Conservation (phyloP, 2,113 vertebrate species). For the Etheostoma spectabile region DNA sequence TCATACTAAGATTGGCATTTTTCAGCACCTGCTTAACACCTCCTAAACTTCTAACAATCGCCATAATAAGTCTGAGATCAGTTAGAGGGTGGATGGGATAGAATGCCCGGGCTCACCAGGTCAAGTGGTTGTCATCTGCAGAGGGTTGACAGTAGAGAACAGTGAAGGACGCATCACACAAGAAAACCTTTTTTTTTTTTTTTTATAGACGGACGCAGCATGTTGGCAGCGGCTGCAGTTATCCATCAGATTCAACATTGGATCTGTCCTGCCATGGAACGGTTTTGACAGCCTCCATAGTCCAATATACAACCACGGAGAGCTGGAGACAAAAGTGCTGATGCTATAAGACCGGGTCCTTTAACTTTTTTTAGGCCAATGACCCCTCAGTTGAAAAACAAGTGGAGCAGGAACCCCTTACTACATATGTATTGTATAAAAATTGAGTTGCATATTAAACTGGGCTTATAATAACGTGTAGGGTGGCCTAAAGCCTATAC, state of each 20-base stretch:
- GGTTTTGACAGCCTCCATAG: neutral
- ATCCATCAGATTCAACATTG: neutral
- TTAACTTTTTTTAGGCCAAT: too few relatives aligned
- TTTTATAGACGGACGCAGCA: conserved; percentile 1
- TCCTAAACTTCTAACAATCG: too few relatives aligned
- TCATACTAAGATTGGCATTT: too few relatives aligned
- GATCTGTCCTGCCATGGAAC: too few relatives aligned
- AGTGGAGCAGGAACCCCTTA: too few relatives aligned
- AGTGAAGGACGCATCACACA: conserved; percentile 17
- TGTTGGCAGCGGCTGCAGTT: neutral
- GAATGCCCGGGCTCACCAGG: conserved; percentile 26
- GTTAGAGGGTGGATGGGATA: conserved; percentile 13
- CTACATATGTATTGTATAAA: too few relatives aligned
- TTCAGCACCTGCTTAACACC: too few relatives aligned
- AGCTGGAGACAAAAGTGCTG: neutral
- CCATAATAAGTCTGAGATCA: conserved; percentile 24
- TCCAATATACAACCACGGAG: neutral
- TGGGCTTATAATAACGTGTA: too few relatives aligned
- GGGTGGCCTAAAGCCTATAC: too few relatives aligned
- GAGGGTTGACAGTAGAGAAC: neutral
- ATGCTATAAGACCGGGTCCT: neutral
- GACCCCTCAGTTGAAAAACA: too few relatives aligned
- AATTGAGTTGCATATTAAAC: too few relatives aligned
- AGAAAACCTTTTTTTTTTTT: neutral
- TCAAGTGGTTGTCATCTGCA: conserved; percentile 50